Evolutionary conservation across 2,888 invertebrate species (phyloP), one percentile per base, ranked within the genome.

Genomic region (Tanypteryx hageni): DNA sequence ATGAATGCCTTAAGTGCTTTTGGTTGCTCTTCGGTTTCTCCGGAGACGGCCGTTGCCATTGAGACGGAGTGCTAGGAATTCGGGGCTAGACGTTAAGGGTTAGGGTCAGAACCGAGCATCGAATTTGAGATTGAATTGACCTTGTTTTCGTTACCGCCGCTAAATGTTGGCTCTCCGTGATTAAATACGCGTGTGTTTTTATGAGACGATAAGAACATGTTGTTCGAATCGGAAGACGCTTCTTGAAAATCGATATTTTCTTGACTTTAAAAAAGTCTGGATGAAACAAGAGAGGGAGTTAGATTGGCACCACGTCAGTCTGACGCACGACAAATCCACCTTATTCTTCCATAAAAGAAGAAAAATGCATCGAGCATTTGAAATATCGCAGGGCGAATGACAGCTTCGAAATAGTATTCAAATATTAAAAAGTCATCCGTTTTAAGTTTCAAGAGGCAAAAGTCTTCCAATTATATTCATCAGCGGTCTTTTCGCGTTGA

Each of bases 91-190:
- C 22, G 22, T 76, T 76, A 22, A 76, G 76, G 76, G 22, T 76
- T 76, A 76, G 76, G 76, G 76, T 76, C 76, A 76, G 13, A 22
- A 22, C 76, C 27, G 22, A 27, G 22, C 10, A 68, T 22, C n/a
- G 68, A 44, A 44, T 44, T 10, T 27, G 22, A 22, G 27, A 76
- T 27, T 27, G 76, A 76, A 76, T 76, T 76, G 76, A 76, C 76
- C 76, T 76, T 76, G 76, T 76, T 76, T 76, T 13, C 76, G 76
- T 76, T 27, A 13, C 76, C 76, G 27, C 22, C 76, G 76, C 76
- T 68, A 68, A 44, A 44, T 44, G 44, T 44, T 22, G 68, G 22
- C 68, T 22, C 27, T 27, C 27, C 27, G 22, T 27, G 76, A 27
- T 18, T 22, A 27, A 76, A 22, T 76, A 27, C 76, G 22, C 76